Evolutionary conservation across 2,888 invertebrate species (phyloP), one percentile per base, ranked within the genome.

Genomic region (Branchipolynoe longqiensis): DNA sequence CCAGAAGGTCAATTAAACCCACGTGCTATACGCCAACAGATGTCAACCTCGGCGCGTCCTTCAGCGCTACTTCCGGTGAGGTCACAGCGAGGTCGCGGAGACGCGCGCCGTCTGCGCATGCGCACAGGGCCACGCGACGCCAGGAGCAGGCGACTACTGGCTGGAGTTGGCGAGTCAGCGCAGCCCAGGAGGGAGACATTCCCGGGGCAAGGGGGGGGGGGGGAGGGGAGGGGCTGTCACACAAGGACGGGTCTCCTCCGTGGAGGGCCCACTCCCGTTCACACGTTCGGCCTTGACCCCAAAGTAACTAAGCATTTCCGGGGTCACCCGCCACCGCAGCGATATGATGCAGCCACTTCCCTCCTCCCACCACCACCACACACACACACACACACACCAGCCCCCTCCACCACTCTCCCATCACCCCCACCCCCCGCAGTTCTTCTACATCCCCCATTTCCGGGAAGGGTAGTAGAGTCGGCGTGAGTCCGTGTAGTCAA

Each of bases 21-120:
- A 58, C 58, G 58, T 58, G 58, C 58, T 58, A 58, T 58, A 58
- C 58, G n/a, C 58, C 58, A 58, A 58, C 58, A 58, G 58, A 58
- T 58, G 58, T 58, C 58, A n/a, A n/a, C n/a, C n/a, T 25, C n/a
- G 48, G 22, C 4, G 58, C n/a, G n/a, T 58, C 58, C 14, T 25
- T 48, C 58, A n/a, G 58, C 58, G 14, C 58, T 25, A n/a, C 58
- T 58, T 58, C 58, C 58, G 58, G 58, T 58, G 58, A 58, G 58
- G 58, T 58, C 58, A 58, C 58, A 4, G 4, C 4, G n/a, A 58
- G 58, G 58, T 58, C 58, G 25, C 58, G 14, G 58, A 58, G 58
- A 58, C 58, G 58, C 58, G 58, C 58, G 58, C 25, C 58, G 14
- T 58, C n/a, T 58, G n/a, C 58, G 58, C 58, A 58, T 58, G 58